Conservation (phyloP, 2,797 vertebrate genomes). For the Anguilla megastoma region DNA sequence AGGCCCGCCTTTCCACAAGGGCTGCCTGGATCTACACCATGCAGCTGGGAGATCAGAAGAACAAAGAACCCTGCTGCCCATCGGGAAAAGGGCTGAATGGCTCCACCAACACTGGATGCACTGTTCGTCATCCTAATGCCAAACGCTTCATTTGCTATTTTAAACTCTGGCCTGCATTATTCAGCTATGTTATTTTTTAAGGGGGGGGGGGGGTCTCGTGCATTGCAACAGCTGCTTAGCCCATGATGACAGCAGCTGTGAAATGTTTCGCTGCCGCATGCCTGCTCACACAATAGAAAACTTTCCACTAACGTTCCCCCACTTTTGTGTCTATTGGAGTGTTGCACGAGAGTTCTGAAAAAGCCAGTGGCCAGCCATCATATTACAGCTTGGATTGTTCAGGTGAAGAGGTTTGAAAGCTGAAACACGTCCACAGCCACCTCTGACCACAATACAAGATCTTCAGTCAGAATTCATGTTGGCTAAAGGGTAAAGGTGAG, state of each 20-base stretch:
- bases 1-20: neutral
- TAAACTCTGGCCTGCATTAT: slow-evolving; percentile 26
- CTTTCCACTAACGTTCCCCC: slow-evolving; percentile 17
- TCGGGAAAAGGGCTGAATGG: neutral
- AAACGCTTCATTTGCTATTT: slow-evolving; percentile 36
- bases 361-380: neutral
- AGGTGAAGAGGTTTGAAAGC: neutral
- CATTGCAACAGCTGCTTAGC: slow-evolving; percentile 37
- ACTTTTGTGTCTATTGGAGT: slow-evolving; percentile 4
- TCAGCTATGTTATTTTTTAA: slow-evolving; percentile 23
- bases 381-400: neutral
- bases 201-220: slow-evolving; percentile 3
- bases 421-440: neutral
- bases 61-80: neutral
- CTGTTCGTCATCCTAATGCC: neutral
- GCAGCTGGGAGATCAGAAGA: neutral
- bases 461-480: neutral
- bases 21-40: neutral
- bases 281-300: slow-evolving; percentile 20
- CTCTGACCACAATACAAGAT: neutral
- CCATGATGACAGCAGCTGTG: slow-evolving; percentile 32
- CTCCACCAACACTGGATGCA: neutral
- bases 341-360: neutral
- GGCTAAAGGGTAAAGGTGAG: neutral
- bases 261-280: slow-evolving; percentile 25